Conservation (phyloP, 2,797 vertebrate species). For the Manis crassicaudata region DNA sequence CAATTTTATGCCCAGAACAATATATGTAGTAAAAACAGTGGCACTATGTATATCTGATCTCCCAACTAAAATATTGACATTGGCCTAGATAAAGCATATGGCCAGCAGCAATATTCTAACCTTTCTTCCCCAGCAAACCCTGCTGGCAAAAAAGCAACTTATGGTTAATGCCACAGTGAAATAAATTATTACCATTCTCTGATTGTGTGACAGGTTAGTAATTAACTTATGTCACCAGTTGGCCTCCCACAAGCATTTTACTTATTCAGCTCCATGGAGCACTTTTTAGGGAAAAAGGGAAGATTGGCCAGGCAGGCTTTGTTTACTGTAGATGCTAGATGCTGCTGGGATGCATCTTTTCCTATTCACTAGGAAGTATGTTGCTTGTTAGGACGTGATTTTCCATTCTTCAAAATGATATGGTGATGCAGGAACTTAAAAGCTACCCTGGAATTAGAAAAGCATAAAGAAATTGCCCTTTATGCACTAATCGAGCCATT, state of each 20-base stretch:
- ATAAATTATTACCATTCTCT: constrained; percentile 82
- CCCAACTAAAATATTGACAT: not conserved
- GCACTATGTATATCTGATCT: not conserved
- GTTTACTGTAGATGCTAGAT: constrained; percentile 47
- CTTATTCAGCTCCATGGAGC: constrained; percentile 62
- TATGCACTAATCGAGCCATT: constrained; percentile 66
- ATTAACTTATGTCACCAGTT: constrained; percentile 82
- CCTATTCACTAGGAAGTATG: constrained; percentile 68
- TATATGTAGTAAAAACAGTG: not conserved
- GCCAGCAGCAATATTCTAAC: constrained; percentile 30
- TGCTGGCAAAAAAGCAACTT: constrained; percentile 67
- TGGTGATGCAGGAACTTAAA: constrained; percentile 67
- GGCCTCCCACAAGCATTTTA: constrained; percentile 72
- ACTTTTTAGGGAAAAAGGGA: constrained; percentile 67
- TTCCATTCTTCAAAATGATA: constrained; percentile 78
- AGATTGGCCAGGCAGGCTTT: constrained; percentile 21
- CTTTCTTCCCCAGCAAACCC: constrained; percentile 47
- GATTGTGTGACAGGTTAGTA: constrained; percentile 80
- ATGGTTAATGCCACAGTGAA: constrained; percentile 76
- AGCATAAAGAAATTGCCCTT: constrained; percentile 67
- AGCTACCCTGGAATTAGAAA: constrained; percentile 75
- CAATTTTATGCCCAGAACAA: not conserved
- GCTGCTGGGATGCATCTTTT: constrained; percentile 57
- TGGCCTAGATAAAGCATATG: not conserved
- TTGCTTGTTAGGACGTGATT: constrained; percentile 75